These are phyloP conservation scores for Pollenia griseotomentosa DNA, from an alignment of 2,888 invertebrate genomes.

Conservation along the genomic window DNA sequence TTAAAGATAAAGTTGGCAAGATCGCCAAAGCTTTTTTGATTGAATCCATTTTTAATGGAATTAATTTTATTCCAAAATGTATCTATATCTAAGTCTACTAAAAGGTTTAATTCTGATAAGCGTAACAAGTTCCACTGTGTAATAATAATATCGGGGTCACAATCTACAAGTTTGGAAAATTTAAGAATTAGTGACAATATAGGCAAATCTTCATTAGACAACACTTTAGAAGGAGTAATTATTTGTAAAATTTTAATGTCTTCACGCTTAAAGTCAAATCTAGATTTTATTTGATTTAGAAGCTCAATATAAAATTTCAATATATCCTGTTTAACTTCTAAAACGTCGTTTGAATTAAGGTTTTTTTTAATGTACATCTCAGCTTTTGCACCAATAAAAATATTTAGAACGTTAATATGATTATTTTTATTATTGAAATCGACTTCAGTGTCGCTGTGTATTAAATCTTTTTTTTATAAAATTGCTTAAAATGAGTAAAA, in stretches of 20 bases:
- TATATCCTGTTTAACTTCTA: too few species aligned
- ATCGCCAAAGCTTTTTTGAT: constrained; percentile 35
- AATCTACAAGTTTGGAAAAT: constrained; percentile 38
- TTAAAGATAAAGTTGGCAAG: constrained; percentile 52
- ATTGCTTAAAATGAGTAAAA: too few species aligned
- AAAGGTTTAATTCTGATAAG: constrained; percentile 11
- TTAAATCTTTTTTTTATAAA: too few species aligned
- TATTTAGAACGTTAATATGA: too few species aligned
- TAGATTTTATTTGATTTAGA: constrained; percentile 49
- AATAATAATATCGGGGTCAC: not conserved
- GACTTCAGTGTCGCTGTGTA: too few species aligned
- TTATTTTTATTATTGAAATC: too few species aligned
- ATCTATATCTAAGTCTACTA: constrained; percentile 1
- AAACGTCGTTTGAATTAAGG: too few species aligned
- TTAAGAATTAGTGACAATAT: constrained; percentile 34
- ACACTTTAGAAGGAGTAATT: constrained; percentile 47
- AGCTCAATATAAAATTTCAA: constrained; percentile 54
- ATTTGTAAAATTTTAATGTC: constrained; percentile 38
- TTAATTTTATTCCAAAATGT: constrained; percentile 9
- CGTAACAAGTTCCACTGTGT: constrained; percentile 16
- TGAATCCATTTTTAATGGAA: constrained; percentile 25
- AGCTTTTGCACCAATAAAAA: too few species aligned
- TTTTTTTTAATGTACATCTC: too few species aligned
- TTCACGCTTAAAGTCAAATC: constrained; percentile 47
- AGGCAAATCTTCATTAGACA: constrained; percentile 47